A percentile compares a stretch with the other conserved stretches of the same genome.
These are phyloP conservation scores for Anaspis maculata DNA, from an alignment of 2,888 invertebrate genomes.

Conservation along the genomic window DNA sequence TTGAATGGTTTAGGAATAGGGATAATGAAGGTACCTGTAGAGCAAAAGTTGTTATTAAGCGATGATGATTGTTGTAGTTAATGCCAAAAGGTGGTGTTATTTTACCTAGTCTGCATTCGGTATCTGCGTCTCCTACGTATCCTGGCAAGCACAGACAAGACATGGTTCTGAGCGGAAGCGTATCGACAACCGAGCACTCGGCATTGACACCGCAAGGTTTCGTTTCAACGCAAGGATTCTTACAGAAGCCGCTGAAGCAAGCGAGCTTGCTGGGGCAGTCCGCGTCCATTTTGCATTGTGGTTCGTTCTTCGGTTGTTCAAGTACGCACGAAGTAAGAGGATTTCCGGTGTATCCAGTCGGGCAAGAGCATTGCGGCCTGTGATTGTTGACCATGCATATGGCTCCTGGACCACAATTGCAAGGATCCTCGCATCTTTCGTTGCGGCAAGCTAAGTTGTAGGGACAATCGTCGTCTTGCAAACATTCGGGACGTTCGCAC, in stretches of 20 bases:
- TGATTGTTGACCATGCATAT: slow-evolving; percentile 72
- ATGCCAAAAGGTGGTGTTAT: too few relatives aligned
- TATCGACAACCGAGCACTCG: slow-evolving; percentile 76
- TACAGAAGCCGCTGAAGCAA: slow-evolving; percentile 71
- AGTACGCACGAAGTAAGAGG: slow-evolving; percentile 58
- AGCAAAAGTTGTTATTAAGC: too few relatives aligned
- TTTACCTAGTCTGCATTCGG: slow-evolving; percentile 71
- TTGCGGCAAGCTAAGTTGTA: slow-evolving; percentile 70
- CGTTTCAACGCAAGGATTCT: slow-evolving; percentile 69
- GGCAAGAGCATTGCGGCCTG: slow-evolving; percentile 69
- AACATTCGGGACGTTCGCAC: slow-evolving; percentile 73
- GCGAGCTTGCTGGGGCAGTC: slow-evolving; percentile 81
- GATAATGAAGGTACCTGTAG: too few relatives aligned
- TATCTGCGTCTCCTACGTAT: slow-evolving; percentile 77
- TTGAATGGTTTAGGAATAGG: too few relatives aligned
- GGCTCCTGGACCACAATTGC: slow-evolving; percentile 71
- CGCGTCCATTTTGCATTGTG: slow-evolving; percentile 69
- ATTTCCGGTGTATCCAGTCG: slow-evolving; percentile 73
- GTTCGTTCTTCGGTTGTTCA: slow-evolving; percentile 47
- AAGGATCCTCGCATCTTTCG: slow-evolving; percentile 75
- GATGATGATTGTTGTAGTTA: too few relatives aligned
- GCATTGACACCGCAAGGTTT: slow-evolving; percentile 75
- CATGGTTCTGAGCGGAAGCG: slow-evolving; percentile 79
- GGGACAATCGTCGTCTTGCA: slow-evolving; percentile 66
- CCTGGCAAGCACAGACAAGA: slow-evolving; percentile 79